phyloP scores from a whole-genome alignment of 2,797 vertebrate genomes.

The Xiphorhynchus erythropygius region DNA sequence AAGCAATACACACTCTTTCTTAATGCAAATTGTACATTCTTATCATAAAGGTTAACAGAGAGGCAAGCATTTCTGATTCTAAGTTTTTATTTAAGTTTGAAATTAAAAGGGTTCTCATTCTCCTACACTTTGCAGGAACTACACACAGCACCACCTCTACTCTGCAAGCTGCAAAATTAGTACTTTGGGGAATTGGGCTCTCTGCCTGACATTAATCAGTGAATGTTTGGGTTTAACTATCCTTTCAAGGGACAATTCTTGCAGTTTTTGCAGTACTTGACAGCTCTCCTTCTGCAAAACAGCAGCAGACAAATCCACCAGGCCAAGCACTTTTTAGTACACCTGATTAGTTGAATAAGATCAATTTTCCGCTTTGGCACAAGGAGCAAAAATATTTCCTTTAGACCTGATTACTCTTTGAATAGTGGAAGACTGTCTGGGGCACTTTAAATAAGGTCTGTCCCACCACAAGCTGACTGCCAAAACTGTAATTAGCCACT shows the following conservation, averaged over 20 bases:
- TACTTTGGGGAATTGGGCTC: constrained; percentile 31
- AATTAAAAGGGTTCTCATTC: constrained; percentile 24
- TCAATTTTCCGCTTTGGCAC: neutral
- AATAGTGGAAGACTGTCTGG: neutral
- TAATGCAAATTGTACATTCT: constrained; percentile 19
- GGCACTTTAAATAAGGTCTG: constrained; percentile 30
- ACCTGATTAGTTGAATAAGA: neutral
- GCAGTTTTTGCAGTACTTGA: constrained; percentile 16
- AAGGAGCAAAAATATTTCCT: constrained; percentile 19
- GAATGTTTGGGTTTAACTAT: constrained; percentile 28
- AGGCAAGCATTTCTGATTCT: neutral
- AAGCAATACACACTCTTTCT: neutral
- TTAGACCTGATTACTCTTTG: neutral
- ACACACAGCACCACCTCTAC: neutral
- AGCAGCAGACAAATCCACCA: neutral
- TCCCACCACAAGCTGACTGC: neutral
- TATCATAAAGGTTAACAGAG: constrained; percentile 14
- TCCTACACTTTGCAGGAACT: neutral
- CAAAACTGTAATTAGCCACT: constrained; percentile 20
- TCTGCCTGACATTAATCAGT: constrained; percentile 40
- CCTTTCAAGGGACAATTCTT: constrained; percentile 31
- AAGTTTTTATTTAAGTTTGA: constrained; percentile 43
- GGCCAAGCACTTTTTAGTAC: neutral
- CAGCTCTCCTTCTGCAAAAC: neutral
- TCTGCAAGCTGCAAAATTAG: constrained; percentile 50